Base-by-base conservation (phyloP, 1,140 invertebrate species). In the Atta colombica region DNA sequence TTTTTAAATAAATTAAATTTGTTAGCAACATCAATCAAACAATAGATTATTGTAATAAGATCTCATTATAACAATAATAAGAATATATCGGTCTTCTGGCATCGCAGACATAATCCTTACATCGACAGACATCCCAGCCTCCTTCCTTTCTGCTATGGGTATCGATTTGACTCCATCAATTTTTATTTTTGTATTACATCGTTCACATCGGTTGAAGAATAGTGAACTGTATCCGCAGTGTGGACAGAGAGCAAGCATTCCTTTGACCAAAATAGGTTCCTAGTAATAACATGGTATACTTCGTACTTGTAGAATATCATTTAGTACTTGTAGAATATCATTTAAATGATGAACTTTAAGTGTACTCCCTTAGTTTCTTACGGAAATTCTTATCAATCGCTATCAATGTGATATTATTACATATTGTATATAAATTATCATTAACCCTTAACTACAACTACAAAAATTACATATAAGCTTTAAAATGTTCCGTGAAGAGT, bases 181-280 rank as follows among this genome's bases (percentile, higher is more conserved):
- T 16, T 69, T 69, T 28, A 96, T 88, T 94, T 95, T 96, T 87
- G 93, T 95, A 87, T 93, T 94, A 93, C 96, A 97, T 92, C 97
- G 96, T 93, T 97, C 95, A 93, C 97, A 98, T 66, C 96, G 96
- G 91, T 96, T 97, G 92, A 98, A 97, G 93, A 97, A 97, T 89
- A 96, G 95, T 18, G 97, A 97, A 65, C 96, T 96, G 88, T 97
- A 97, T 28, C 97, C 97, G 91, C 97, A 98, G 82, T 96, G 95
- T 74, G 96, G 96, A 94, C 97, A 98, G 1, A 98, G 95, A 25
- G 97, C 97, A 69, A 97, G 94, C 93, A 96, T 97, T 58, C 97
- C 97, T 25, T 96, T 96, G 25, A 97, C 96, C 80, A 96, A 96
- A 87, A 96, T 97, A 18, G 97, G 96, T 72, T 93, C 92, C 93